Evolutionary conservation across 2,113 vertebrate genomes (phyloP).

Genomic region (Lagopus muta): DNA sequence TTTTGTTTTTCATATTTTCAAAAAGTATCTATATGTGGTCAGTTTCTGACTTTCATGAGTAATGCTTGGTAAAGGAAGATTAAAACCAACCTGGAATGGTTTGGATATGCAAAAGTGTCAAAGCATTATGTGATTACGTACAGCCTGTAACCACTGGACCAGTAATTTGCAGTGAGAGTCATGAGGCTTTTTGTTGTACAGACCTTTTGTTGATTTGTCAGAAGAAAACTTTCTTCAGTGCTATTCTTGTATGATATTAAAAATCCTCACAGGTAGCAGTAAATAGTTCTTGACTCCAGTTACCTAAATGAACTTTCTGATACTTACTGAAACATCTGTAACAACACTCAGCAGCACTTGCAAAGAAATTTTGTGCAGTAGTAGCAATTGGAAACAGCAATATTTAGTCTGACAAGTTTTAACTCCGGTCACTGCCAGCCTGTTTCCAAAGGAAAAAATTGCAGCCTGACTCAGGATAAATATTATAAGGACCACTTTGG

Average conservation of each 20-base stretch:
- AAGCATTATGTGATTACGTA: background rate
- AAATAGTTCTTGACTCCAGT: background rate
- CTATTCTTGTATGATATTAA: background rate
- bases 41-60: background rate
- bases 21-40: fast-evolving
- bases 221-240: background rate
- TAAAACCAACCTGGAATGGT: background rate
- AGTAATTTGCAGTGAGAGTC: background rate
- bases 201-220: background rate
- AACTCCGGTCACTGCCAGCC: background rate
- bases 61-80: background rate
- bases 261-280: background rate
- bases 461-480: background rate
- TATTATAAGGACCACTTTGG: background rate
- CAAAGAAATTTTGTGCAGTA: background rate
- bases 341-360: background rate
- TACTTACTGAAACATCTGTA: background rate
- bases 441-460: background rate
- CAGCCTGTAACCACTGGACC: background rate
- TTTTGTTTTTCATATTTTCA: background rate
- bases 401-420: background rate
- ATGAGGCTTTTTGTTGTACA: background rate
- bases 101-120: background rate
- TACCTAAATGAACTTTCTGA: background rate
- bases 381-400: background rate